Percentiles rank a stretch among this genome's conserved stretches.
Evolutionary conservation across 2,888 invertebrate species (phyloP).

Genomic region (Leistus spinibarbis): DNA sequence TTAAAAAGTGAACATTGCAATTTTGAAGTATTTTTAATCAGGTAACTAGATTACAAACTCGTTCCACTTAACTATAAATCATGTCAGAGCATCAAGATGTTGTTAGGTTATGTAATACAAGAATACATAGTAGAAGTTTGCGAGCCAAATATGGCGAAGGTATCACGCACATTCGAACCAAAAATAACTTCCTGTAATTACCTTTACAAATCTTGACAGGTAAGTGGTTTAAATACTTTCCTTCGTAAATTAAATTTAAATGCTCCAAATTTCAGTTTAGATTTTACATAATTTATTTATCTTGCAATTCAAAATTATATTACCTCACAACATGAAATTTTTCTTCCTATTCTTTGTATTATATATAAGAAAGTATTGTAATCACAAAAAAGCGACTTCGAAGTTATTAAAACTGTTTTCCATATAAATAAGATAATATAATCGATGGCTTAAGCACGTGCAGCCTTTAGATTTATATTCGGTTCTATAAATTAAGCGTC

Average conservation of each 20-base stretch:
- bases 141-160: conserved; percentile 28
- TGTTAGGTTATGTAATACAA: conserved; percentile 15
- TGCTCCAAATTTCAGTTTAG: too few species aligned
- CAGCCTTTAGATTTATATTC: too few species aligned
- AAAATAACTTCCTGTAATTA: conserved; percentile 18
- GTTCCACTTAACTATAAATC: conserved; percentile 33
- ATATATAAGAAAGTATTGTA: too few species aligned
- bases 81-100: conserved; percentile 35
- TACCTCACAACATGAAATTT: too few species aligned
- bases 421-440: too few species aligned
- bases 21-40: conserved; percentile 20
- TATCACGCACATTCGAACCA: conserved; percentile 28
- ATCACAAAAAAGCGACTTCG: too few species aligned
- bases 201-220: not conserved
- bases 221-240: not conserved
- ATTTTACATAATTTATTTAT: not conserved
- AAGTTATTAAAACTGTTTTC: too few species aligned
- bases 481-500: too few species aligned
- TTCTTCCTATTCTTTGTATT: too few species aligned
- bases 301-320: not conserved
- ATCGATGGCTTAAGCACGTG: too few species aligned
- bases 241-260: not conserved
- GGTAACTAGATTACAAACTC: conserved; percentile 37
- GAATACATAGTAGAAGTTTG: conserved; percentile 9
- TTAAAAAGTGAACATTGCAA: conserved; percentile 19